phyloP scores from a whole-genome alignment of 2,113 vertebrate genomes.

The Tauraco erythrolophus region DNA sequence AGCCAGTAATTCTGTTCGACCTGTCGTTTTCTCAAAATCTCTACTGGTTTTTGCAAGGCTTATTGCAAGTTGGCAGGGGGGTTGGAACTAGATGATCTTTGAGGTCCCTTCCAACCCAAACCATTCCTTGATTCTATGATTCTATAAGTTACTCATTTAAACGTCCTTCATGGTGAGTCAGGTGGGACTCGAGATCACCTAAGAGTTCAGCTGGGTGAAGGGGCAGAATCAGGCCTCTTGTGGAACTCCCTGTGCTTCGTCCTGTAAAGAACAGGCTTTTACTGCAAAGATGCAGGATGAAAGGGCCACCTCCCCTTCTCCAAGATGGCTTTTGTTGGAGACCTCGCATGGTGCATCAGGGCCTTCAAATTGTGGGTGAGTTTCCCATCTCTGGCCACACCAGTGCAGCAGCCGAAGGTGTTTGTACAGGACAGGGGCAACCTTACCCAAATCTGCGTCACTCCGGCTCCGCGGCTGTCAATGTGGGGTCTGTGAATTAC shows the following conservation, averaged over 20 bases:
- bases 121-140: no score
- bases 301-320: not conserved
- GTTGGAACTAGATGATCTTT: no score
- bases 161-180: conserved; percentile 1
- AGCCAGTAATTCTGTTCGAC: conserved; percentile 50
- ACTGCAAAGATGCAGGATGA: not conserved
- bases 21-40: conserved; percentile 47
- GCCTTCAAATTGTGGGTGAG: not conserved
- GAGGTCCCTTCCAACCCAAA: no score
- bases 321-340: not conserved
- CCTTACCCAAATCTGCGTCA: not conserved
- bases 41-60: conserved; percentile 15
- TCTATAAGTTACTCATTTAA: conserved; percentile 43
- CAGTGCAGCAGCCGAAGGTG: not conserved
- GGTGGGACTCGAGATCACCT: not conserved
- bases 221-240: conserved; percentile 1
- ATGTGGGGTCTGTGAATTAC: not conserved
- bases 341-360: not conserved
- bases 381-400: not conserved
- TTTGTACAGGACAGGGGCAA: not conserved
- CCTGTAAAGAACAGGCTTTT: not conserved
- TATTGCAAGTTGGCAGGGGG: conserved; percentile 45
- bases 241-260: conserved; percentile 14
- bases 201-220: not conserved
- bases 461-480: not conserved